Base-by-base conservation (phyloP, 2,888 invertebrate genomes). In the Ophion slaviceki region DNA sequence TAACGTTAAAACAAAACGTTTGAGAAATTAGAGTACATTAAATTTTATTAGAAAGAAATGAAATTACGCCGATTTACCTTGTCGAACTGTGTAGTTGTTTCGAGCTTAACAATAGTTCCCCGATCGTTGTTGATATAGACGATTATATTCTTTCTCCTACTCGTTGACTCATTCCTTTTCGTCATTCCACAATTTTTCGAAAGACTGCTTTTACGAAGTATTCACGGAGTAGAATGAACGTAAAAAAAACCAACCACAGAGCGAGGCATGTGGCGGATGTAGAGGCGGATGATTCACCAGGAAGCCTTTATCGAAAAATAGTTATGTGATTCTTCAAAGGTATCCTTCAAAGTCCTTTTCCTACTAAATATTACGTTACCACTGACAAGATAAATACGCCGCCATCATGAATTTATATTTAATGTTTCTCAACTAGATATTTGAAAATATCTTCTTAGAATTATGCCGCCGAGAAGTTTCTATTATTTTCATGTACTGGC, bases 261-360 rank as follows among this genome's bases (percentile, higher is more conserved):
- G 61, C 53, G n/a, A 53, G 76, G 70, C 76, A 76, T 80, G 82
- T 85, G 76, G 61, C 82, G 82, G 82, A 85, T 71, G 40, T 59
- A 78, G 59, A 77, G 64, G 53, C 77, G 84, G 84, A 84, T 79
- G 82, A 82, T 64, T 85, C 82, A 76, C 59, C n/a, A 53, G 64
- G 67, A 80, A 74, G 68, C 62, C 59, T 79, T 79, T 67, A 53
- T 79, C 62, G 74, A 67, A 77, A 74, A 76, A 45, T 32, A 82
- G 85, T 85, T 82, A 82, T 70, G 72, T 67, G 79, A 28, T 76
- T 85, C 61, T 66, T 40, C 71, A 85, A 82, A 67, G 32, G 28
- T 76, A 66, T 82, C 67, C 24, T 32, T 32, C 32, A 32, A 32
- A 71, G 59, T 75, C 28, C 47, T 24, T 20, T 66, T 2, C 7